These are phyloP conservation scores for Dryocosmus kuriphilus DNA, from an alignment of 2,888 invertebrate genomes.

Conservation along the genomic window DNA sequence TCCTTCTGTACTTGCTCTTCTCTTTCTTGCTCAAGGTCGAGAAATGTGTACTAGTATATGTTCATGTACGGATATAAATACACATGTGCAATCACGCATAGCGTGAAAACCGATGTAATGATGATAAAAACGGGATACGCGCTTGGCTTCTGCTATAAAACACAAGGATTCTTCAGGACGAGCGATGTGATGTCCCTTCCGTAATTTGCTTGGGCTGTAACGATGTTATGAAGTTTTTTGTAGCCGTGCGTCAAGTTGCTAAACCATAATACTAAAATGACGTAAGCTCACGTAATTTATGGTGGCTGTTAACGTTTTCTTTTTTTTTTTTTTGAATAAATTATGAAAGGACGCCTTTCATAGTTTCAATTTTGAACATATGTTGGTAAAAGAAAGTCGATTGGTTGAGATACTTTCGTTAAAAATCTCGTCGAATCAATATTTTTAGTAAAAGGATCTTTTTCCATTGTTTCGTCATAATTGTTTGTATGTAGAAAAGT, in stretches of 20 bases:
- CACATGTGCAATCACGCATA: neutral
- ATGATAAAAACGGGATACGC: conserved; percentile 22
- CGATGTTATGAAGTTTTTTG: conserved; percentile 22
- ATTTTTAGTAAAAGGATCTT: no score
- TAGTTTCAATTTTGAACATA: neutral
- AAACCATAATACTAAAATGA: conserved; percentile 23
- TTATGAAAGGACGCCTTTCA: neutral
- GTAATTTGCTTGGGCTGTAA: conserved; percentile 12
- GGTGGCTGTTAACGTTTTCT: no score
- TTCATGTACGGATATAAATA: no score
- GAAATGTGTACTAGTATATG: neutral
- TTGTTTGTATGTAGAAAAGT: no score
- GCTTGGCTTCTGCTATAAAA: neutral
- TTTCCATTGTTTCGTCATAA: no score
- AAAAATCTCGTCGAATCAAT: no score
- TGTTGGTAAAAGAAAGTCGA: no score
- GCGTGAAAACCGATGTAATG: conserved; percentile 16
- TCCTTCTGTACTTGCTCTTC: no score
- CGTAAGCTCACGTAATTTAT: conserved; percentile 10
- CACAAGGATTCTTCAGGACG: conserved; percentile 28
- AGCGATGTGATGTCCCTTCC: conserved; percentile 23
- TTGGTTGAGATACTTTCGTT: no score
- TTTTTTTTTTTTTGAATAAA: conserved; percentile 7
- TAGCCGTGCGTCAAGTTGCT: neutral
- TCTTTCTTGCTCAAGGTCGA: conserved; percentile 13